These are phyloP conservation scores for Philonicus albiceps DNA, from an alignment of 2,888 invertebrate species.

Conservation along the genomic window DNA sequence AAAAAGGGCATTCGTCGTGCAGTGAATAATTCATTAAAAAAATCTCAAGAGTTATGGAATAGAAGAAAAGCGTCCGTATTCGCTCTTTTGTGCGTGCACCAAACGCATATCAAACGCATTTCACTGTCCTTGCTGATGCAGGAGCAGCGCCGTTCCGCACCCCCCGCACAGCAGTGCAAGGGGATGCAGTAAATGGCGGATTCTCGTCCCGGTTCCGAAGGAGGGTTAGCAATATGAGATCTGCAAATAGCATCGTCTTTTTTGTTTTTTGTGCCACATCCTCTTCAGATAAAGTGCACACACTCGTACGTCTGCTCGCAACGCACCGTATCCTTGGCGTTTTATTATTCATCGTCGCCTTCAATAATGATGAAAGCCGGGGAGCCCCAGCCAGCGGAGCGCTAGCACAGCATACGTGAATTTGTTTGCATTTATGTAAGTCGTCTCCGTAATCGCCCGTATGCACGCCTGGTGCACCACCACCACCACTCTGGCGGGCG, in stretches of 20 bases:
- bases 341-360: slow-evolving; percentile 40
- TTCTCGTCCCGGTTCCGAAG: not conserved
- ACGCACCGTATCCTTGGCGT: slow-evolving; percentile 34
- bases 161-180: not conserved
- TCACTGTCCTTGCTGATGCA: slow-evolving; percentile 22
- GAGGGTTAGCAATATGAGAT: slow-evolving; percentile 36
- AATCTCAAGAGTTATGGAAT: slow-evolving; percentile 29
- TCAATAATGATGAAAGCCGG: slow-evolving; percentile 37
- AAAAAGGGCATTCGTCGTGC: slow-evolving; percentile 28
- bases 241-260: slow-evolving; percentile 38
- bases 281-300: slow-evolving; percentile 37
- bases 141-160: not conserved
- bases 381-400: not conserved
- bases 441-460: slow-evolving; percentile 1
- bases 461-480: slow-evolving; percentile 8
- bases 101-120: slow-evolving; percentile 39
- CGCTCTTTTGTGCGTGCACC: slow-evolving; percentile 22
- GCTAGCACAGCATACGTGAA: slow-evolving; percentile 6
- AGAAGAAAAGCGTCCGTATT: slow-evolving; percentile 19
- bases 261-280: slow-evolving; percentile 31
- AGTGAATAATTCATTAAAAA: slow-evolving; percentile 36
- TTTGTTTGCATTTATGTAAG: slow-evolving; percentile 38
- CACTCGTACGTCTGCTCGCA: slow-evolving; percentile 14
- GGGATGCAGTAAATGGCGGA: slow-evolving; percentile 23
- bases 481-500: not conserved